A percentile compares a stretch with the other conserved stretches of the same genome.
phyloP scores from a whole-genome alignment of 2,797 vertebrate species.

The Sardinella longiceps region DNA sequence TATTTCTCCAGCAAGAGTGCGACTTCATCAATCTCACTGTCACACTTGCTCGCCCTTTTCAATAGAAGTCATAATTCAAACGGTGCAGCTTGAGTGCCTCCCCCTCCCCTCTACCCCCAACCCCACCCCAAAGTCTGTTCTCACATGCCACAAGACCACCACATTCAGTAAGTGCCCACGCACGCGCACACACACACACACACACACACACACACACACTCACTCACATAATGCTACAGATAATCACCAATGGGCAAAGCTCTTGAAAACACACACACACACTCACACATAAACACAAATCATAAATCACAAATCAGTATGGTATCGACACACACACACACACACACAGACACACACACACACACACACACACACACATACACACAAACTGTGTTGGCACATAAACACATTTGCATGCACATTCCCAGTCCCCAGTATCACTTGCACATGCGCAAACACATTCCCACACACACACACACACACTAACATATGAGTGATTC shows the following conservation, averaged over 20 bases:
- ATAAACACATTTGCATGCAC: neutral
- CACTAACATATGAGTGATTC: neutral
- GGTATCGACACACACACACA: neutral
- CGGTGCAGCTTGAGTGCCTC: neutral
- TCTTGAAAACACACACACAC: no score
- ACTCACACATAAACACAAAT: neutral
- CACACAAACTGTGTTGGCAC: no score
- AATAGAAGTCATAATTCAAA: slow-evolving; percentile 22
- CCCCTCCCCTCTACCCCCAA: no score
- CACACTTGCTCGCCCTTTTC: neutral
- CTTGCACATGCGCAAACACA: neutral
- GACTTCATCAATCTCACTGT: slow-evolving; percentile 21
- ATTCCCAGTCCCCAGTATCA: neutral
- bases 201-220: neutral
- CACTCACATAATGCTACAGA: neutral
- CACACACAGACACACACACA: neutral
- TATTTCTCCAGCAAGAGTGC: neutral
- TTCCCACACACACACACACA: neutral
- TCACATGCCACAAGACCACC: neutral
- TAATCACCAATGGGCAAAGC: no score
- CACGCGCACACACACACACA: neutral
- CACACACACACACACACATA: neutral
- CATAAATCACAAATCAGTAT: no score
- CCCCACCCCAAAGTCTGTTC: neutral
- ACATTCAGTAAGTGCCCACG: neutral